Conservation (phyloP, 2,888 invertebrate genomes). For the Rhodophaea formosa region DNA sequence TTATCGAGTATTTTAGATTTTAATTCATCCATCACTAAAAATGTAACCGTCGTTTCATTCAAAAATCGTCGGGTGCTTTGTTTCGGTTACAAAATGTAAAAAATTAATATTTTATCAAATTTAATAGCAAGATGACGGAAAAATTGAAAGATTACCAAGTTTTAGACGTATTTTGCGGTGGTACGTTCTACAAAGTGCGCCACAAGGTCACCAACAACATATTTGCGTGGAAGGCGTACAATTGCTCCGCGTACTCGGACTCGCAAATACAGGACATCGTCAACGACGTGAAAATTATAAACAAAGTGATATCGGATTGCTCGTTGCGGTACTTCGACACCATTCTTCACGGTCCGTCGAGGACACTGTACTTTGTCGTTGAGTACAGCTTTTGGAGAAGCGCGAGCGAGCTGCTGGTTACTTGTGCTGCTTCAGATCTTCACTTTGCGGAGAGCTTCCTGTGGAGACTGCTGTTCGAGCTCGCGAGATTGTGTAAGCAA, state of each 20-base stretch:
- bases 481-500: conserved; percentile 56
- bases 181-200: conserved; percentile 76
- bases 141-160: conserved; percentile 76
- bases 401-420: conserved; percentile 55
- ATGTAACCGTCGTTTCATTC: conserved; percentile 58
- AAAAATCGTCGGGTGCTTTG: conserved; percentile 65
- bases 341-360: conserved; percentile 70
- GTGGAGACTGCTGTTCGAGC: conserved; percentile 65
- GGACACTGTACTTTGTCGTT: conserved; percentile 72
- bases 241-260: conserved; percentile 65
- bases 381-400: conserved; percentile 68
- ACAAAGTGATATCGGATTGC: conserved; percentile 55
- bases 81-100: conserved; percentile 70
- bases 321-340: conserved; percentile 71
- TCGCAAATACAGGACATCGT: conserved; percentile 69
- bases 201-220: conserved; percentile 77
- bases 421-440: conserved; percentile 54
- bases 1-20: neutral
- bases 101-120: conserved; percentile 32
- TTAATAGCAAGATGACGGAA: conserved; percentile 53
- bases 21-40: conserved; percentile 41
- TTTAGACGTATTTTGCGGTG: conserved; percentile 72
- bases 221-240: conserved; percentile 76
- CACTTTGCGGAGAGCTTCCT: conserved; percentile 64
- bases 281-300: conserved; percentile 69